Base-by-base conservation (phyloP, 2,797 vertebrate species). In the Gymnoscopelus braueri region DNA sequence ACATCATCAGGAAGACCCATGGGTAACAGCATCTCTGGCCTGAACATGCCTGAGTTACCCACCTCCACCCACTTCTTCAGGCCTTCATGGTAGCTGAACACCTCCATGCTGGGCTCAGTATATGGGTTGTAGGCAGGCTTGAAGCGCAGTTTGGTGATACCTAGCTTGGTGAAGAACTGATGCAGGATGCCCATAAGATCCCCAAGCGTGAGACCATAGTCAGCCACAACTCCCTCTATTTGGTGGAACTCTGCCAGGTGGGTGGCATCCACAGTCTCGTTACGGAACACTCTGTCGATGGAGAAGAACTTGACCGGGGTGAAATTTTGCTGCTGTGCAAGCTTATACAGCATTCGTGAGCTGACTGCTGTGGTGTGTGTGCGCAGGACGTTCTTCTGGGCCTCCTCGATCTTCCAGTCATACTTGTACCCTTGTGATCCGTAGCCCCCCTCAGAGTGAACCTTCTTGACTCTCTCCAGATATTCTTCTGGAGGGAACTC, bases 161-260 rank as follows among this genome's bases (percentile, higher is more conserved):
- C 97, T 62, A 98, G 88, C 83, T 99, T 98, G 76, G 81, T 95
- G 85, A 98, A 99, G 93, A 99, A 99, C 91, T 97, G 94, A 9
- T 93, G 92, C 8, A 99, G 90, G 78, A 90, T 13, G 0, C 97
- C 97, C 96, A 98, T 97, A 60, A 99, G 95, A 91, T 98, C 94
- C 1, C 96, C 97, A 47, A 98, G 89, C 0, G 96, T 97, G 48
- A 99, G 95, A 0, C 95, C 95, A 0, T 94, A 92, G 87, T 99
- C 97, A 0, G 96, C 96, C 81, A 99, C 96, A 4, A 98, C 94
- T 0, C 97, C 97, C 83, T 99, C 97, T 0, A 98, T 97, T 92
- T 99, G 97, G 85, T 99, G 97, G 88, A 99, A 99, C 93, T 99
- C 97, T 0, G 97, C 97, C 73, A 99, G 83, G 65, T 99, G 97